Base-by-base conservation (phyloP, 1,140 invertebrate species). In the Caenorhabditis tropicalis region DNA sequence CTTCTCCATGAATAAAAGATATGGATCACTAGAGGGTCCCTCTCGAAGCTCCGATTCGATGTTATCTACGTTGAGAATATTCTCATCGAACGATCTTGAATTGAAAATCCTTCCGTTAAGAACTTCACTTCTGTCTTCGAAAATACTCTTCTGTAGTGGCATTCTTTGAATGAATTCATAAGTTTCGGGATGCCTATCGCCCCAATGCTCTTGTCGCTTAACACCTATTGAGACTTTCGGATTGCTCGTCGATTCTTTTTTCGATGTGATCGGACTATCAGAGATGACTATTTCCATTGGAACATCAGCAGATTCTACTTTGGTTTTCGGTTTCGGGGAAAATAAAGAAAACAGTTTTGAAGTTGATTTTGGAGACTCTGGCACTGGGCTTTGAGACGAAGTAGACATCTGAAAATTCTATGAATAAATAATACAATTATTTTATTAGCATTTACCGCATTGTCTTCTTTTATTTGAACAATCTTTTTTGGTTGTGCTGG, bases 161-260 rank as follows among this genome's bases (percentile, higher is more conserved):
- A 74, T 74, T 39, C 24, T 74, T 7, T 21, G 19, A 2, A 74
- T 24, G n/a, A 46, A 74, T 12, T 43, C 21, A 46, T 74, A 74
- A 12, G 9, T 43, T 74, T 74, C 65, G 0, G 65, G 36, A 46
- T 43, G 36, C n/a, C 12, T 0, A 74, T 74, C 65, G 19, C 65
- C 65, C 65, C 65, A 74, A n/a, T 74, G 65, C 24, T 74, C 65
- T 24, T 43, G 33, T 74, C 65, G 29, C 21, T 39, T 33, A 6
- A 65, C 33, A n/a, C 58, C 58, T 21, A 24, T n/a, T 0, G 65
- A 43, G n/a, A 24, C 36, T 43, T 74, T 56, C 24, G 39, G 12
- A 43, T 6, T 6, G 39, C 12, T 43, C 39, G 5, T n/a, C n/a
- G n/a, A n/a, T 27, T 56, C 21, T 0, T 6, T 51, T 65, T 65